A percentile compares a stretch with the other conserved stretches of the same genome.
phyloP scores from a whole-genome alignment of 2,797 vertebrate species.

The Xenopus petersii region DNA sequence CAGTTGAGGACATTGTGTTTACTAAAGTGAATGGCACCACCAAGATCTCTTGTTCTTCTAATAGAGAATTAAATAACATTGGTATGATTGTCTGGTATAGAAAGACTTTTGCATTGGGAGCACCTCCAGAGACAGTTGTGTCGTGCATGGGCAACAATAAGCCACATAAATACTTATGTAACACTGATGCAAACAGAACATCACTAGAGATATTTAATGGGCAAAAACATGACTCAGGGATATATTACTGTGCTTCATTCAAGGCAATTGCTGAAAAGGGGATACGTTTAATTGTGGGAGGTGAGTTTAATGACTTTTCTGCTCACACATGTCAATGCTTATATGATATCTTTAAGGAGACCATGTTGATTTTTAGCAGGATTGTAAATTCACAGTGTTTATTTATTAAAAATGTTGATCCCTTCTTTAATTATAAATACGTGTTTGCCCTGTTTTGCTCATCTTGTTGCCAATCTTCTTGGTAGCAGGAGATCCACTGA shows the following conservation, averaged over 20 bases:
- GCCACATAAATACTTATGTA: constrained; percentile 6
- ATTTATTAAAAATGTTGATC: too few species aligned
- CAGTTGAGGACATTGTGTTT: not conserved
- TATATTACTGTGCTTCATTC: constrained; percentile 10
- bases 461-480: too few species aligned
- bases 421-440: too few species aligned
- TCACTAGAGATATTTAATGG: constrained; percentile 11
- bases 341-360: too few species aligned
- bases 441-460: too few species aligned
- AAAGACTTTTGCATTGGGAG: not conserved
- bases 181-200: not conserved
- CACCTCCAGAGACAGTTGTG: not conserved
- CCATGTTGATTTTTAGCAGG: too few species aligned
- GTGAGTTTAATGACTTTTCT: too few species aligned
- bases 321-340: too few species aligned
- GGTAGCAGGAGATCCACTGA: too few species aligned
- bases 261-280: too few species aligned
- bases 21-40: rapidly evolving
- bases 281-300: too few species aligned
- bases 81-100: rapidly evolving
- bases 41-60: not conserved
- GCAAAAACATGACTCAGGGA: not conserved
- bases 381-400: too few species aligned
- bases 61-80: rapidly evolving
- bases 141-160: not conserved